Conservation (phyloP, 2,113 vertebrate species). For the Camelus dromedarius region DNA sequence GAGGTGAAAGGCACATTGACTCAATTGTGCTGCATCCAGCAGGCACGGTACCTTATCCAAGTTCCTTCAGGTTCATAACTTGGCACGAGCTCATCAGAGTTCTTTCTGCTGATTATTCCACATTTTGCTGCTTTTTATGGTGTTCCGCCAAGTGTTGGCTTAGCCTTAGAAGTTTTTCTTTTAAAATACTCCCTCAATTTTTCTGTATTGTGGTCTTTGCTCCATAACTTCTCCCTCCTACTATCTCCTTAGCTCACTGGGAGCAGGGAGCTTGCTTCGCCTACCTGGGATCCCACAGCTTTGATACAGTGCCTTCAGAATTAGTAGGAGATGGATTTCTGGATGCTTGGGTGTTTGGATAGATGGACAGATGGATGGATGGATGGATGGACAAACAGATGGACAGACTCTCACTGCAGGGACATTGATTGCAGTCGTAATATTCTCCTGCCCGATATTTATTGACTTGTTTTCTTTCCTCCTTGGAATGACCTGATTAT, state of each 20-base stretch:
- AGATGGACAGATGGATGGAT: too few relatives aligned
- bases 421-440: not conserved
- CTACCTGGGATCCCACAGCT: not conserved
- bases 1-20: not conserved
- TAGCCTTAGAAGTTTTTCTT: not conserved
- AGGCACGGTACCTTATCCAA: fast-evolving
- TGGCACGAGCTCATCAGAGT: not conserved
- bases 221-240: not conserved
- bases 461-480: not conserved
- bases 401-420: not conserved
- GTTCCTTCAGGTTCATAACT: not conserved
- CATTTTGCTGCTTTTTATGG: not conserved
- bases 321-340: not conserved
- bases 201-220: not conserved
- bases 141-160: not conserved
- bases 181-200: not conserved
- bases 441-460: not conserved
- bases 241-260: not conserved
- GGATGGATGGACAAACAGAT: not conserved
- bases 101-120: not conserved
- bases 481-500: not conserved
- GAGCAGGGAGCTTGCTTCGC: not conserved
- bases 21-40: fast-evolving
- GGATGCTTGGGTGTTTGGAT: not conserved
- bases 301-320: not conserved